A percentile compares a stretch with the other conserved stretches of the same genome.
These are phyloP conservation scores for Centropus unirufus DNA, from an alignment of 2,113 vertebrate species.

Conservation along the genomic window DNA sequence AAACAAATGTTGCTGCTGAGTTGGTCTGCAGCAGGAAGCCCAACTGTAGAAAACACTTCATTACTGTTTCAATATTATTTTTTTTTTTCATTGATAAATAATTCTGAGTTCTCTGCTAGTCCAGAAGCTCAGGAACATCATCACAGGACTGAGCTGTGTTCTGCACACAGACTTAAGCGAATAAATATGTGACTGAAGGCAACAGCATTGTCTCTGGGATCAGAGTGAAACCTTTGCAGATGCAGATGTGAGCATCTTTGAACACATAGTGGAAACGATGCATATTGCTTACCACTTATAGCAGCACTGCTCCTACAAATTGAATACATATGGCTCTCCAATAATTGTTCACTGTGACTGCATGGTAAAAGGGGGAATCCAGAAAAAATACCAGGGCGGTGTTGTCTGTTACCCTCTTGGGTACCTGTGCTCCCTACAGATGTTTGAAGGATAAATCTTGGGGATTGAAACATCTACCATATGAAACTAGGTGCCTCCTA, in stretches of 20 bases:
- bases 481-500: not conserved
- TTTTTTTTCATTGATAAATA: not conserved
- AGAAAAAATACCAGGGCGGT: not conserved
- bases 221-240: not conserved
- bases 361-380: not conserved
- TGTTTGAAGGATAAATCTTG: not conserved
- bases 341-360: not conserved
- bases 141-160: not conserved
- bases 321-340: fast-evolving
- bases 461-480: no score
- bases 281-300: not conserved
- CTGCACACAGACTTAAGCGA: not conserved
- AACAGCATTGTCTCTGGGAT: not conserved
- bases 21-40: not conserved
- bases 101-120: not conserved
- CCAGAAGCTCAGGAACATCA: not conserved
- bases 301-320: not conserved
- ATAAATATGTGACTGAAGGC: not conserved
- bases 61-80: not conserved
- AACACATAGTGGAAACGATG: not conserved
- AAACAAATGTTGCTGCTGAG: conserved; percentile 34
- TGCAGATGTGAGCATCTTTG: not conserved
- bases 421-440: not conserved
- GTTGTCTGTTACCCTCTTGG: not conserved
- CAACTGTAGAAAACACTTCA: not conserved